Base-by-base conservation (phyloP, 2,797 vertebrate species). In the Garrulus glandarius region DNA sequence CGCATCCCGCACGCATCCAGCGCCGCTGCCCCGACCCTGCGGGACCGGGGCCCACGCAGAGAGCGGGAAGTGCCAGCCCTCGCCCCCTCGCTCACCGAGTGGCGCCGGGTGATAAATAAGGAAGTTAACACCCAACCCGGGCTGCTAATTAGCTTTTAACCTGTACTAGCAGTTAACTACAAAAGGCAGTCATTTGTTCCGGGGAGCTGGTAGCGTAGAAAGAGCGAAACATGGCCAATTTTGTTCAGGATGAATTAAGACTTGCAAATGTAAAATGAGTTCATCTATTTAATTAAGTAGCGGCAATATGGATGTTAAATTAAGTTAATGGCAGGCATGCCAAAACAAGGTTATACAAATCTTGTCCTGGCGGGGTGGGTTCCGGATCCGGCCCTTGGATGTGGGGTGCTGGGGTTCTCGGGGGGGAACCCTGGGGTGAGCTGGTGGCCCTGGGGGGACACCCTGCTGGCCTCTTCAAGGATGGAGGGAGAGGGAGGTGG, bases 251-350 rank as follows among this genome's bases (percentile, higher is more conserved):
- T 98, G 97, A 97, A 97, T 97, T 97, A 97, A 97, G 96, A 96
- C 97, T 97, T 94, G 87, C 94, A 94, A 95, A 96, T 96, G 95
- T 89, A 88, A 94, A 96, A 96, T 93, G 97, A 97, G 97, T 98
- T 98, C 96, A 97, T 98, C 97, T 98, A 95, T 97, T 98, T 98
- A 98, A 98, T 97, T 97, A 96, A 98, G 97, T 96, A 97, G 96
- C 84, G 63, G 90, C 90, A 93, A 96, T 94, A 88, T 92, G 96
- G 97, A 96, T 95, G 96, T 96, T 96, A 97, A 97, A 96, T 97
- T 95, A 97, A 94, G 95, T 97, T 97, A 96, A 94, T 80, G 80
- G 97, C 65, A n/a, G 92, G 95, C 56, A 53, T 94, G 97, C 96
- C 96, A 93, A 97, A 96, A 97, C 96, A 89, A 95, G 77, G 92